A percentile compares a stretch with the other conserved stretches of the same genome.
phyloP scores from a whole-genome alignment of 2,113 vertebrate species.

The Thermophis baileyi region DNA sequence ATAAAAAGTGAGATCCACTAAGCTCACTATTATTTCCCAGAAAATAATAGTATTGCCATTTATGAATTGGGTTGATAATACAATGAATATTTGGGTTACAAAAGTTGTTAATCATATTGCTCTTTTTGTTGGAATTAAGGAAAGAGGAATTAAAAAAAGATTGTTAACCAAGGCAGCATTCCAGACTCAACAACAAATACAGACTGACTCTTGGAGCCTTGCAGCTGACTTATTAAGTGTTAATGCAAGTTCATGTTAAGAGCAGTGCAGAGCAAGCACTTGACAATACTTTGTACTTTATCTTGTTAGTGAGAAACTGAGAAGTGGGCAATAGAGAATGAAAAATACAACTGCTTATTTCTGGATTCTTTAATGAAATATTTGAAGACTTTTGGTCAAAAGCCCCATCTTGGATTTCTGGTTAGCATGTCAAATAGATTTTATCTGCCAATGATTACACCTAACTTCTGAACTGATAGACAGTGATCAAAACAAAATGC shows the following conservation, averaged over 20 bases:
- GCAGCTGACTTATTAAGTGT: not conserved
- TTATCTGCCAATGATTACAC: not conserved
- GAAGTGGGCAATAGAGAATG: not conserved
- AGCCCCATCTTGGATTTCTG: not conserved
- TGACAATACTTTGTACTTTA: not conserved
- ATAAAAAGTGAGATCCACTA: not conserved
- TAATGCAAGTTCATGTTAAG: constrained; percentile 1
- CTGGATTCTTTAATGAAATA: not conserved
- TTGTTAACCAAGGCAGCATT: not conserved
- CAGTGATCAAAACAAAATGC: not conserved
- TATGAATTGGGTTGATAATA: not conserved
- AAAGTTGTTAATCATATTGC: not conserved
- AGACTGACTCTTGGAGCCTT: not conserved
- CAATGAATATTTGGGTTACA: not conserved
- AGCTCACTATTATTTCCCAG: fast-evolving
- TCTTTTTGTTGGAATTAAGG: not conserved
- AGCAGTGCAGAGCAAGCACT: not conserved
- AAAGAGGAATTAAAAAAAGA: not conserved
- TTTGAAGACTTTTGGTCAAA: not conserved
- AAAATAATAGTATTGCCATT: not conserved
- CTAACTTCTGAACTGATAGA: not conserved
- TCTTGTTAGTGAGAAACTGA: not conserved
- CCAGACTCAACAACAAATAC: not conserved
- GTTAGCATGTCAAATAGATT: not conserved
- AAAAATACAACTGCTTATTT: not conserved